These are phyloP conservation scores for Druceiella hillmani DNA, from an alignment of 2,888 invertebrate genomes.

Conservation along the genomic window DNA sequence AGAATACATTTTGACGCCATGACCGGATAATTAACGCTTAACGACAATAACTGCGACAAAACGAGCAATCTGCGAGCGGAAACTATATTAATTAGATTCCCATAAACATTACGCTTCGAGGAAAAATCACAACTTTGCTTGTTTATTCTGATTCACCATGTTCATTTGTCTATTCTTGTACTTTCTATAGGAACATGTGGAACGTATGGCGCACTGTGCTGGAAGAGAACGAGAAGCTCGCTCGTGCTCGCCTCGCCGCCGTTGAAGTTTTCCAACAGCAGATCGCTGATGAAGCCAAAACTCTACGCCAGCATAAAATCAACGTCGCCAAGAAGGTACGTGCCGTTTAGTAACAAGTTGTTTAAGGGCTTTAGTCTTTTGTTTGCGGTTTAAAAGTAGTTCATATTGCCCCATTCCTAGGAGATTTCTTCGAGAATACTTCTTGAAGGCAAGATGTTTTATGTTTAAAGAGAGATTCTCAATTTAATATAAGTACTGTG, in stretches of 20 bases:
- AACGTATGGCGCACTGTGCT: constrained; percentile 95
- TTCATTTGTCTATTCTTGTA: constrained; percentile 4
- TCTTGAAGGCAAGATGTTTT: constrained; percentile 1
- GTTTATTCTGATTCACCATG: constrained; percentile 5
- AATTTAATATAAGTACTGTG: no score
- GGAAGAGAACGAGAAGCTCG: constrained; percentile 92
- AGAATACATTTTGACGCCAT: no score
- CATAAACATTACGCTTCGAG: no score
- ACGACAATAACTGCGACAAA: no score
- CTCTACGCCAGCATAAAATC: constrained; percentile 75
- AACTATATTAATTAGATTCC: no score
- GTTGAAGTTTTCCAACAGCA: constrained; percentile 94
- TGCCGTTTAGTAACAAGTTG: not conserved
- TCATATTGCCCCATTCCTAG: not conserved
- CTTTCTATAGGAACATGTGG: constrained; percentile 91
- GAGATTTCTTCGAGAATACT: not conserved
- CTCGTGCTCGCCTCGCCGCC: constrained; percentile 84
- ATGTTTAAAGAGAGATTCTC: not conserved
- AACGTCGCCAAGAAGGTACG: constrained; percentile 72
- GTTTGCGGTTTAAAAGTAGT: not conserved
- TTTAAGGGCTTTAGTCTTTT: not conserved
- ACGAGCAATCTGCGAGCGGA: no score
- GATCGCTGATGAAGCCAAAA: constrained; percentile 90
- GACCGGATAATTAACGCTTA: no score
- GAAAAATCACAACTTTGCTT: no score